These are phyloP conservation scores for Trissolcus basalis DNA, from an alignment of 1,140 invertebrate genomes.

Conservation along the genomic window DNA sequence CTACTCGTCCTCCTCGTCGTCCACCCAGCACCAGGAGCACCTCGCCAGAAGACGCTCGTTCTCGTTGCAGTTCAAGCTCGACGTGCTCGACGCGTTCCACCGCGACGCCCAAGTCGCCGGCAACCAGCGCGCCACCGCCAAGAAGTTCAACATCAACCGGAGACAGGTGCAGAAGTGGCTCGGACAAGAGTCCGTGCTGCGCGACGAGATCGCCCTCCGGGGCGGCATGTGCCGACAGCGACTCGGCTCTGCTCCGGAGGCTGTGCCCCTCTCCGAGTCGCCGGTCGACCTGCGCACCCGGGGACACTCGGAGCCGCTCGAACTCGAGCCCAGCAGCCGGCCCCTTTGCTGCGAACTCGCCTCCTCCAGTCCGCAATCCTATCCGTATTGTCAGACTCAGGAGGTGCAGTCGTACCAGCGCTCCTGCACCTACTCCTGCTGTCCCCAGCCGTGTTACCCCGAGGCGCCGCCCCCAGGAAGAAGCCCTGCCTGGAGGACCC, in stretches of 20 bases:
- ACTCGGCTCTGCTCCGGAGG: constrained; percentile 62
- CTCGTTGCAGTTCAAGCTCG: constrained; percentile 75
- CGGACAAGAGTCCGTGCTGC: constrained; percentile 76
- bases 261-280: constrained; percentile 63
- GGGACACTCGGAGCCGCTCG: constrained; percentile 46
- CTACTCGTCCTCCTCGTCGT: constrained; percentile 32
- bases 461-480: constrained; percentile 43
- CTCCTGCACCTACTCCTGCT: constrained; percentile 62
- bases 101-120: constrained; percentile 76
- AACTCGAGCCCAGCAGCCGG: constrained; percentile 33
- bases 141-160: constrained; percentile 80
- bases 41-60: constrained; percentile 75
- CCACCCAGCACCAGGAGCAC: constrained; percentile 27
- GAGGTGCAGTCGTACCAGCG: constrained; percentile 27
- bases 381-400: constrained; percentile 33
- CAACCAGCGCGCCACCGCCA: constrained; percentile 80
- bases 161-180: constrained; percentile 82
- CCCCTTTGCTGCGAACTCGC: constrained; percentile 49
- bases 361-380: constrained; percentile 27
- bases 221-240: constrained; percentile 70
- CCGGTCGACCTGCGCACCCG: constrained; percentile 75
- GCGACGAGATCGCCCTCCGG: constrained; percentile 68
- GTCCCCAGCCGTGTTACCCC: constrained; percentile 48
- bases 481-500: constrained; percentile 52
- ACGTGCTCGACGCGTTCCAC: constrained; percentile 77